These are phyloP conservation scores for Acrocephalus scirpaceus DNA, from an alignment of 2,797 vertebrate genomes.

Conservation along the genomic window DNA sequence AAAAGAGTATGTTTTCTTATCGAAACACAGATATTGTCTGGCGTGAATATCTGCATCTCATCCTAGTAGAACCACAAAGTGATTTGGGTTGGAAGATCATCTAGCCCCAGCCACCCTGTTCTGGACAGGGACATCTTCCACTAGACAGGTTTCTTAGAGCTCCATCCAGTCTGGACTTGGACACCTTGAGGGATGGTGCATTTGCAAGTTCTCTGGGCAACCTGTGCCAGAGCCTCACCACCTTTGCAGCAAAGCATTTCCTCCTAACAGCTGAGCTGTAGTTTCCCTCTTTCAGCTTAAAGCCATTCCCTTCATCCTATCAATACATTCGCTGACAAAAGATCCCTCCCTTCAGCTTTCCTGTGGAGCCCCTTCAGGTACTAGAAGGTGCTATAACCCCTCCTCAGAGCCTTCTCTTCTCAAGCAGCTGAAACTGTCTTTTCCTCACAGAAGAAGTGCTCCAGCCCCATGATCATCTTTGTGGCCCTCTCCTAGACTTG, in stretches of 20 bases:
- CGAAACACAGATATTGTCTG: background rate
- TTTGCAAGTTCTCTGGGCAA: background rate
- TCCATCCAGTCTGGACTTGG: too few relatives aligned
- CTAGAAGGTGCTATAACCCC: background rate
- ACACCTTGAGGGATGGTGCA: background rate
- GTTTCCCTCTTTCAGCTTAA: background rate
- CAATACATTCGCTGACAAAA: background rate
- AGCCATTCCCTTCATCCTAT: background rate
- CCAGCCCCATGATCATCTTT: background rate
- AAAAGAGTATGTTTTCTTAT: background rate
- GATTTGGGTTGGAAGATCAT: background rate
- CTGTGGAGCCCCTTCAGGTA: too few relatives aligned
- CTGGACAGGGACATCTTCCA: background rate
- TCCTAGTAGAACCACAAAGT: background rate
- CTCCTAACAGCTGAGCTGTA: background rate
- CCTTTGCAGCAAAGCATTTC: background rate
- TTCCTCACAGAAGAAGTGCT: background rate
- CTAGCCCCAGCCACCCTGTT: background rate
- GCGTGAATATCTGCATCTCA: background rate
- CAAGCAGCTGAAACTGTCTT: background rate
- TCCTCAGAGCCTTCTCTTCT: background rate
- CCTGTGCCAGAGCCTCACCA: background rate
- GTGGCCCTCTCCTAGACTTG: background rate
- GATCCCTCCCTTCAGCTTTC: background rate
- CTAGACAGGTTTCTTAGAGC: background rate